These are phyloP conservation scores for Ptilonorhynchus violaceus DNA, from an alignment of 2,113 vertebrate species.

Conservation along the genomic window DNA sequence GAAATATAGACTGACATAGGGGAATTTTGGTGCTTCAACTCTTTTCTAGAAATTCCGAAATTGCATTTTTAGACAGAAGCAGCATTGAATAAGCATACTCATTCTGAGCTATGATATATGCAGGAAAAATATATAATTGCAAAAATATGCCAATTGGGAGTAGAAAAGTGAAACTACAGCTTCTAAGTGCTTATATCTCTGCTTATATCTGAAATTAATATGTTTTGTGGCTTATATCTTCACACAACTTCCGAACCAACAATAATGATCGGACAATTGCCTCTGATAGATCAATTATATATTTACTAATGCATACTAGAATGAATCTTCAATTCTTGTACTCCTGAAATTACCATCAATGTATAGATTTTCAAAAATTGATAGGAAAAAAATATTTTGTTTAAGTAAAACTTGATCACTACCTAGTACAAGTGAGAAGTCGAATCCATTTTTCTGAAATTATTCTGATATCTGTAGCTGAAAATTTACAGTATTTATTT, in stretches of 20 bases:
- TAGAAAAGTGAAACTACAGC: not conserved
- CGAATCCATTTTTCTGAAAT: not conserved
- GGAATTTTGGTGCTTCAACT: not conserved
- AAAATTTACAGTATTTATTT: not conserved
- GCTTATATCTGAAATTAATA: not conserved
- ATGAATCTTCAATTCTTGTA: not conserved
- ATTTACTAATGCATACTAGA: not conserved
- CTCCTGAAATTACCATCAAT: not conserved
- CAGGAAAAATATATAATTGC: not conserved
- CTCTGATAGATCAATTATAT: not conserved
- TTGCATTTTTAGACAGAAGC: not conserved
- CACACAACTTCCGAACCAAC: not conserved
- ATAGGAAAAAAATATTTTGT: not conserved
- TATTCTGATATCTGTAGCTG: not conserved
- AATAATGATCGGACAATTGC: not conserved
- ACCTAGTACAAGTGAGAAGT: not conserved
- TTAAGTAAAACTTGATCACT: not conserved
- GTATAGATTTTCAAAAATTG: not conserved
- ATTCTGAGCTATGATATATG: not conserved
- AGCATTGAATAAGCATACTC: not conserved
- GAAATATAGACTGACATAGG: not conserved
- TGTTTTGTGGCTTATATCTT: not conserved
- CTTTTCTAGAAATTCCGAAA: not conserved
- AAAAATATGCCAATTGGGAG: not conserved
- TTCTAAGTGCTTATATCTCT: not conserved